phyloP scores from a whole-genome alignment of 2,888 invertebrate species.

The Cerceris ruficornis region DNA sequence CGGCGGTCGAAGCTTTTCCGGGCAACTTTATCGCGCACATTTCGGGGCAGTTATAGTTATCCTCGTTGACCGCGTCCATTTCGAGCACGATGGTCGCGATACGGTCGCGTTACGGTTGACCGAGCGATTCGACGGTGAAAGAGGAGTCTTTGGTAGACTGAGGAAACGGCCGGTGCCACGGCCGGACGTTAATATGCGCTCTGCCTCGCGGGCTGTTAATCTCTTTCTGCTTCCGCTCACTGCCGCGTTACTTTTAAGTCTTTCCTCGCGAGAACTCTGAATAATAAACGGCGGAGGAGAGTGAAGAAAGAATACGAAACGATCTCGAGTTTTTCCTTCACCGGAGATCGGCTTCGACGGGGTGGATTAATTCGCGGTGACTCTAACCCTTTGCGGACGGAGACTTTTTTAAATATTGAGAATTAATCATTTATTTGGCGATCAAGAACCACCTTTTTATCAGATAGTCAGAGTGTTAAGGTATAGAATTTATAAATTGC shows the following conservation, averaged over 20 bases:
- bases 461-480: too few species aligned
- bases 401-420: too few species aligned
- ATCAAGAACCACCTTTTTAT: too few species aligned
- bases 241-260: conserved; percentile 27
- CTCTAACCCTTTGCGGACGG: too few species aligned
- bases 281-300: neutral
- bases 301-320: neutral
- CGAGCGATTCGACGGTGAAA: conserved; percentile 73
- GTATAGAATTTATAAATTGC: too few species aligned
- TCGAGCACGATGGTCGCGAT: conserved; percentile 71
- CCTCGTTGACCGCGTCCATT: conserved; percentile 69
- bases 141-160: conserved; percentile 43
- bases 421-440: too few species aligned
- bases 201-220: conserved; percentile 45
- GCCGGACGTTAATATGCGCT: conserved; percentile 64
- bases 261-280: neutral
- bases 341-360: too few species aligned
- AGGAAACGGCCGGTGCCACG: conserved; percentile 65
- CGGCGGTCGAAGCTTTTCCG: conserved; percentile 33
- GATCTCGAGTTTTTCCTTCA: too few species aligned
- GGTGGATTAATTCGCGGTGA: too few species aligned
- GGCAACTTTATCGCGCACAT: conserved; percentile 40
- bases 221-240: conserved; percentile 28
- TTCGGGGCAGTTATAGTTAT: conserved; percentile 67
- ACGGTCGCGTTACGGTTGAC: conserved; percentile 78